Evolutionary conservation across 2,797 vertebrate genomes (phyloP).

Genomic region (Clarias platycephalus): DNA sequence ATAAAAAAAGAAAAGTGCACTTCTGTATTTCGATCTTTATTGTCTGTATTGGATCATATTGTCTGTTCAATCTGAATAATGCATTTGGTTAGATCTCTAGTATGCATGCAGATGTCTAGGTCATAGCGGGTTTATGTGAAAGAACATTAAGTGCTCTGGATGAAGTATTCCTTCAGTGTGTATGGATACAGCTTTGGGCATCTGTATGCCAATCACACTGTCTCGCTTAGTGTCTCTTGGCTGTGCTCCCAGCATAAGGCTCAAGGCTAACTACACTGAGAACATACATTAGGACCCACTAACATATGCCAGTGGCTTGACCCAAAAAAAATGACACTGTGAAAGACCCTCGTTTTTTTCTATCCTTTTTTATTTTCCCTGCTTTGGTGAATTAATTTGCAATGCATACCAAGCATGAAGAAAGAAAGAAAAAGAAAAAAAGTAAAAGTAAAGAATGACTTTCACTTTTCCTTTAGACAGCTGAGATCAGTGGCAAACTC

Average conservation of each 20-base stretch:
- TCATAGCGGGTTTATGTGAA: background rate
- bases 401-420: background rate
- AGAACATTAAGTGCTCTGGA: constrained; percentile 38
- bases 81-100: background rate
- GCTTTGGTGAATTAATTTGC: constrained; percentile 1
- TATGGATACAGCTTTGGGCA: constrained; percentile 14
- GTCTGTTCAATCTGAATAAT: background rate
- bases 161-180: constrained; percentile 32
- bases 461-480: constrained; percentile 24
- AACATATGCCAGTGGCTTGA: constrained; percentile 40
- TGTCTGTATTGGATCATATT: background rate
- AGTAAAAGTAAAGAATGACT: constrained; percentile 5
- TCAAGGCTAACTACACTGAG: constrained; percentile 37
- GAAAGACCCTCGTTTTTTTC: background rate
- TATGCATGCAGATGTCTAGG: constrained; percentile 12
- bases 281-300: constrained; percentile 49
- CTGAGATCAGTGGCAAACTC: constrained; percentile 22
- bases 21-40: background rate
- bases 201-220: constrained; percentile 45
- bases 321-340: constrained; percentile 34
- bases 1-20: background rate
- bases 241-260: constrained; percentile 49
- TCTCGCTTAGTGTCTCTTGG: constrained; percentile 37
- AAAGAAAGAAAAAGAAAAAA: no score
- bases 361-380: background rate